Evolutionary conservation across 2,113 vertebrate genomes (phyloP).

Genomic region (Lycaon pictus): DNA sequence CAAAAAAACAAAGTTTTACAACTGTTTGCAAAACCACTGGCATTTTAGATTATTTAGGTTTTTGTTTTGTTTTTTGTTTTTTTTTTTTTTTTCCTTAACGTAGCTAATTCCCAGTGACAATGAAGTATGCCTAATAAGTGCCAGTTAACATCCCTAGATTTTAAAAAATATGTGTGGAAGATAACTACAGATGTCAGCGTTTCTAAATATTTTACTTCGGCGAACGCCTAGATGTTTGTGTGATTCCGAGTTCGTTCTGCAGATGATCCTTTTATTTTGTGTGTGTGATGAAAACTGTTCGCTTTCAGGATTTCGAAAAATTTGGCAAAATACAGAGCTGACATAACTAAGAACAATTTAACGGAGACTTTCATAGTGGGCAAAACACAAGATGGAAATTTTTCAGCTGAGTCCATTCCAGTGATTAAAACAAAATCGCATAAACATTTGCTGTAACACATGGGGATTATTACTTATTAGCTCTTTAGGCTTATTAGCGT

Average conservation of each 20-base stretch:
- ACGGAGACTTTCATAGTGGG: conserved; percentile 45
- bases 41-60: conserved; percentile 11
- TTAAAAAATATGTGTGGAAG: conserved; percentile 58
- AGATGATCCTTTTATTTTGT: background rate
- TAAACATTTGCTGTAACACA: conserved; percentile 15
- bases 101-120: conserved; percentile 67
- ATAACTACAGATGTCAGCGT: conserved; percentile 72
- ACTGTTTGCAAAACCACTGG: background rate
- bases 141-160: conserved; percentile 40
- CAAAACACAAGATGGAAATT: conserved; percentile 64
- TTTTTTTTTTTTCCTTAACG: conserved; percentile 22
- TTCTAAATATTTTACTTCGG: conserved; percentile 71
- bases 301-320: conserved; percentile 57
- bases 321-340: conserved; percentile 47
- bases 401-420: conserved; percentile 59
- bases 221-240: conserved; percentile 43
- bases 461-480: conserved; percentile 39
- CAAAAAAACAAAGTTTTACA: conserved; percentile 20
- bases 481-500: background rate
- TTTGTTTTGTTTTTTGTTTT: conserved; percentile 51
- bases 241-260: conserved; percentile 52
- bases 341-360: conserved; percentile 37
- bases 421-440: conserved; percentile 55
- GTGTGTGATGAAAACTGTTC: conserved; percentile 63
- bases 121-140: conserved; percentile 58